Conservation (phyloP, 2,888 invertebrate genomes). For the Willowsia nigromaculata region DNA sequence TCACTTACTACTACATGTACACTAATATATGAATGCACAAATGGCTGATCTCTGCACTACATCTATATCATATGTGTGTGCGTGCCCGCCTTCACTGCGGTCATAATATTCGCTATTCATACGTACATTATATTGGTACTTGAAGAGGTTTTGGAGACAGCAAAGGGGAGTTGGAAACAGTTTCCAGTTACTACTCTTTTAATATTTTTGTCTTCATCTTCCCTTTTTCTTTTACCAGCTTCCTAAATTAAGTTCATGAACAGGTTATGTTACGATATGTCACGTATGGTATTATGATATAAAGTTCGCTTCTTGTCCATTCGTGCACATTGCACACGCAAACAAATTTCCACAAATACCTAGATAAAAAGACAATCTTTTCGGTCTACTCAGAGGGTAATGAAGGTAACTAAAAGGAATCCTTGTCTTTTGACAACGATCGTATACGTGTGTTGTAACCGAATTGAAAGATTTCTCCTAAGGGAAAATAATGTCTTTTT, state of each 20-base stretch:
- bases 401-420: not conserved
- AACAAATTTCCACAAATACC: not conserved
- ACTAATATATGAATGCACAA: conserved; percentile 67
- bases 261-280: conserved; percentile 36
- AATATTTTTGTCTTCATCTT: conserved; percentile 34
- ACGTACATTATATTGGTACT: not conserved
- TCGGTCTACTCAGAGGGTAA: not conserved
- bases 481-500: not conserved
- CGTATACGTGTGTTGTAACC: not conserved
- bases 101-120: not conserved
- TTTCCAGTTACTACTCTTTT: conserved; percentile 12
- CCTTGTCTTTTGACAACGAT: not conserved
- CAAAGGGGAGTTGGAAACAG: not conserved
- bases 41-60: conserved; percentile 61
- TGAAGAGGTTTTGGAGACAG: not conserved
- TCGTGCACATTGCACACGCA: conserved; percentile 25
- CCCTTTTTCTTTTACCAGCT: conserved; percentile 39
- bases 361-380: conserved; percentile 19
- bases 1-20: conserved; percentile 63
- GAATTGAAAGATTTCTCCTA: not conserved
- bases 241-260: conserved; percentile 44
- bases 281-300: not conserved
- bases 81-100: not conserved
- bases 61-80: conserved; percentile 28
- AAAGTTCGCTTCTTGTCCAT: conserved; percentile 1